Evolutionary conservation across 2,113 vertebrate genomes (phyloP).

Genomic region (Phodopus roborovskii): DNA sequence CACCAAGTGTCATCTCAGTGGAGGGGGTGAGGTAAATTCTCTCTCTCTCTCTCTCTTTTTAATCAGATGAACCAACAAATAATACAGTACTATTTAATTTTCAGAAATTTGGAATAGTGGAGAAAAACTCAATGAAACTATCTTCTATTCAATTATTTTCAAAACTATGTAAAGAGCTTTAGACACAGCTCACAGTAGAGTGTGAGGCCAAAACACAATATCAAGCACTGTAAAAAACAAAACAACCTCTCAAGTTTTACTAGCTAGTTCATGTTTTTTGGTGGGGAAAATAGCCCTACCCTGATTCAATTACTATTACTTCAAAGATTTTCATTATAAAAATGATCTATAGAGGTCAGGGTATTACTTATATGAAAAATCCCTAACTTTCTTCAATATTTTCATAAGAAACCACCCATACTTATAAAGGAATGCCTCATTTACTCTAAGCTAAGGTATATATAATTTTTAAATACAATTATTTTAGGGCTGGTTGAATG

Average conservation of each 20-base stretch:
- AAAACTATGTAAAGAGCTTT: neutral
- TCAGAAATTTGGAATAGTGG: slow-evolving; percentile 20
- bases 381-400: slow-evolving; percentile 11
- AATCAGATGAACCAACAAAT: neutral
- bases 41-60: neutral
- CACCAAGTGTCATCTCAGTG: too few relatives aligned
- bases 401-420: slow-evolving; percentile 7
- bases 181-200: neutral
- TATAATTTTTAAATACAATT: slow-evolving; percentile 3
- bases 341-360: neutral
- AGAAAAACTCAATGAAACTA: slow-evolving; percentile 7
- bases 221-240: neutral
- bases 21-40: neutral
- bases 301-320: slow-evolving; percentile 36
- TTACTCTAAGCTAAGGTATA: neutral
- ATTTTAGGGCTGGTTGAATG: neutral
- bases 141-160: neutral
- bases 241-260: neutral
- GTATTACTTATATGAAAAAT: slow-evolving; percentile 50
- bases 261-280: neutral
- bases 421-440: slow-evolving; percentile 18
- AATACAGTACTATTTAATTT: neutral
- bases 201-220: neutral
- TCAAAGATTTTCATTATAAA: slow-evolving; percentile 32
- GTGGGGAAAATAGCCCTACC: neutral